These are phyloP conservation scores for Phenganax subtilis DNA, from an alignment of 92 coral and sea anemone genomes.

Conservation along the genomic window DNA sequence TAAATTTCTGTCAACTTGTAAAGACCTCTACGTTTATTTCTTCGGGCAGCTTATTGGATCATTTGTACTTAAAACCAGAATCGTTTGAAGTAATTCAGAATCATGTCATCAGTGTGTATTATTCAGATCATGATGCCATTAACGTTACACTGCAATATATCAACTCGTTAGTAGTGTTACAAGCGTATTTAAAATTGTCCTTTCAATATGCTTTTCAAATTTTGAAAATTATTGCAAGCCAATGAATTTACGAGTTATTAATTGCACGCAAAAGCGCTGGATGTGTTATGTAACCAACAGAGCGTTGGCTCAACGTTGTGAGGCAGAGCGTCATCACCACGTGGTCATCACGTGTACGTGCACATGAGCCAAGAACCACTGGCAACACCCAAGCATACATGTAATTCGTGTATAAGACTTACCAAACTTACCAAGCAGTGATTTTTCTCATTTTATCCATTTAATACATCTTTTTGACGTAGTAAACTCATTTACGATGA, in stretches of 20 bases:
- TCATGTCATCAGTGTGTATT: conserved; percentile 50
- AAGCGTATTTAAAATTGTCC: neutral
- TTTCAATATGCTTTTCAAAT: conserved; percentile 5
- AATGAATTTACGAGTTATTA: no score
- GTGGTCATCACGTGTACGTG: no score
- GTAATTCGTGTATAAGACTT: neutral
- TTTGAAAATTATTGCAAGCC: neutral
- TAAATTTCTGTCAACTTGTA: conserved; percentile 52
- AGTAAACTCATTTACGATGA: neutral
- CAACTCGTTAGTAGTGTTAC: neutral
- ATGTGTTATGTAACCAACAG: neutral
- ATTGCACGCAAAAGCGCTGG: neutral
- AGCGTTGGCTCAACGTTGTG: neutral
- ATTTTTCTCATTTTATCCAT: neutral
- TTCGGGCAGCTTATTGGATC: conserved; percentile 59
- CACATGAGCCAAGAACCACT: no score
- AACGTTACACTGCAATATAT: conserved; percentile 42
- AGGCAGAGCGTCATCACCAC: neutral
- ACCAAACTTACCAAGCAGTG: neutral
- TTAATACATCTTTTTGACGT: neutral
- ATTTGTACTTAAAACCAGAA: conserved; percentile 50
- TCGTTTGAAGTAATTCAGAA: conserved; percentile 17
- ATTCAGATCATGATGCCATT: conserved; percentile 62
- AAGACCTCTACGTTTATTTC: conserved; percentile 56
- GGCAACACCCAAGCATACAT: no score